These are phyloP conservation scores for Aphodius granarius DNA, from an alignment of 2,888 invertebrate genomes.

Conservation along the genomic window DNA sequence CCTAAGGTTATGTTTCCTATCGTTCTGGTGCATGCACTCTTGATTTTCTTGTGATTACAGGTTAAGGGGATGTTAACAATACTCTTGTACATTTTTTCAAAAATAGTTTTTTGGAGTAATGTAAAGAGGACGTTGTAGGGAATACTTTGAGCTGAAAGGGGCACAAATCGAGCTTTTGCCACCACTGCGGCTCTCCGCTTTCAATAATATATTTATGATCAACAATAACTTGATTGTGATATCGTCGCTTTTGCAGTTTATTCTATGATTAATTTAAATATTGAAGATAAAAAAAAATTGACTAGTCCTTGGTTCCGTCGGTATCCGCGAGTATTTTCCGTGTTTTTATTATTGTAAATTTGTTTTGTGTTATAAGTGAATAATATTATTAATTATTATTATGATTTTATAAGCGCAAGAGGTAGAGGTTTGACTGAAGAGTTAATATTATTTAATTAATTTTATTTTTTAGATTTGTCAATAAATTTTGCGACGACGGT, in stretches of 20 bases:
- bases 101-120: not conserved
- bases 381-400: not conserved
- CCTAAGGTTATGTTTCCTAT: too few species aligned
- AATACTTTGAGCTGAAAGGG: not conserved
- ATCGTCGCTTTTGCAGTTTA: not conserved
- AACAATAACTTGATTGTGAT: conserved; percentile 8
- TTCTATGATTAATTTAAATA: not conserved
- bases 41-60: too few species aligned
- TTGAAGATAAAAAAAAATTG: not conserved
- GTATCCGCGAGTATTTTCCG: not conserved
- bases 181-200: not conserved
- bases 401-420: not conserved
- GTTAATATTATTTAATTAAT: not conserved
- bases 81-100: not conserved
- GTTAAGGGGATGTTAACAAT: too few species aligned
- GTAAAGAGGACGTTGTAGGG: not conserved
- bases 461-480: not conserved
- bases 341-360: not conserved
- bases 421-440: not conserved
- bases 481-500: not conserved
- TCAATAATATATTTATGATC: not conserved
- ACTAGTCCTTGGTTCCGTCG: not conserved
- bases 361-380: not conserved
- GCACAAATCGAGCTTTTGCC: not conserved
- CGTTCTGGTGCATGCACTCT: too few species aligned